phyloP scores from a whole-genome alignment of 2,797 vertebrate genomes.

The Aulostomus chinensis region DNA sequence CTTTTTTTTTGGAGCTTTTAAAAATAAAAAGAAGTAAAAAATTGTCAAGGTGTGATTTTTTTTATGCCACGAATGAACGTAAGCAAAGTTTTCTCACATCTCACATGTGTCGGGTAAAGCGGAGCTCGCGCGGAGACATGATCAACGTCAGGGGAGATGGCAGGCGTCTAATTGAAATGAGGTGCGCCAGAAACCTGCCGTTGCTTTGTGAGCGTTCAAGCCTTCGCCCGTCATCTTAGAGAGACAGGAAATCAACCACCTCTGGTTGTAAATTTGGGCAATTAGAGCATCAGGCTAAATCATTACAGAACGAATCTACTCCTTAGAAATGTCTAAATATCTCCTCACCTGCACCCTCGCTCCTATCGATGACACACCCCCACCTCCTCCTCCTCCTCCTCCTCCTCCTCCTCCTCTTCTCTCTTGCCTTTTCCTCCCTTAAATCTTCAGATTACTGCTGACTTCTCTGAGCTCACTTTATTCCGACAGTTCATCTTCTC shows the following conservation, averaged over 20 bases:
- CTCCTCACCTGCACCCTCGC: not conserved
- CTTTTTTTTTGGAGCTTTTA: too few species aligned
- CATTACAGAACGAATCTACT: too few species aligned
- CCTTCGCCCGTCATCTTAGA: conserved; percentile 7
- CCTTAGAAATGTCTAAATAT: not conserved
- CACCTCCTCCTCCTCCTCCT: conserved; percentile 1
- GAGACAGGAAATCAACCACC: not conserved
- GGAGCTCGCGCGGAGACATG: conserved; percentile 21
- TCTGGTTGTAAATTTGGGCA: not conserved
- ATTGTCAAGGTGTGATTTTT: conserved; percentile 54
- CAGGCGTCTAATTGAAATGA: conserved; percentile 56
- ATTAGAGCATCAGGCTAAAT: not conserved
- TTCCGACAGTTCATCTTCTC: conserved; percentile 48
- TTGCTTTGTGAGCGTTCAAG: conserved; percentile 11
- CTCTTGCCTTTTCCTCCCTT: too few species aligned
- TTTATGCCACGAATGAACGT: conserved; percentile 54
- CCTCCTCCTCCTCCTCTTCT: conserved; percentile 2
- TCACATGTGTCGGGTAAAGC: conserved; percentile 31
- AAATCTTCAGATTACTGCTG: conserved; percentile 27
- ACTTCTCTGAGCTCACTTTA: conserved; percentile 17
- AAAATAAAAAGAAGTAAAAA: conserved; percentile 13
- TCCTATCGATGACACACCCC: conserved; percentile 1
- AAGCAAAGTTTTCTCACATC: conserved; percentile 38
- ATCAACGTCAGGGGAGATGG: conserved; percentile 51
- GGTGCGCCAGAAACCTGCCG: conserved; percentile 20